These are phyloP conservation scores for Melipona beecheii DNA, from an alignment of 2,888 invertebrate genomes.

Conservation along the genomic window DNA sequence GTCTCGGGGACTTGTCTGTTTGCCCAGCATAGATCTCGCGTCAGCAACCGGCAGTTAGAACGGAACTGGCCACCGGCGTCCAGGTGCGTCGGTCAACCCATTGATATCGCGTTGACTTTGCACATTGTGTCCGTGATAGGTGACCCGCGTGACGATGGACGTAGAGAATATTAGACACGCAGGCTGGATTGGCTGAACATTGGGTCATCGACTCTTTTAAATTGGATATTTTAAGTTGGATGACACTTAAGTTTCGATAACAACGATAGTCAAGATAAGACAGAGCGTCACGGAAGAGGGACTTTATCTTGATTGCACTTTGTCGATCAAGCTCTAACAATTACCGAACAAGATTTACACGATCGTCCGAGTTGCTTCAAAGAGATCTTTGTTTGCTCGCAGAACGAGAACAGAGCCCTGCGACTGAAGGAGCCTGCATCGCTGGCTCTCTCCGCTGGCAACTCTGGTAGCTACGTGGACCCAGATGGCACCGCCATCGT, in stretches of 20 bases:
- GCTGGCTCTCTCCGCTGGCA: constrained; percentile 83
- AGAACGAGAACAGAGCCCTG: constrained; percentile 94
- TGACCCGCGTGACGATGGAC: background rate
- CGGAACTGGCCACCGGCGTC: background rate
- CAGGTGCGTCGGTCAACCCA: constrained; percentile 5
- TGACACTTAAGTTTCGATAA: too few species aligned
- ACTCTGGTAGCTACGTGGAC: constrained; percentile 79
- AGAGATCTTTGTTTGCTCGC: constrained; percentile 78
- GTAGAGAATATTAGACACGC: too few species aligned
- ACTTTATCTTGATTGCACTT: too few species aligned
- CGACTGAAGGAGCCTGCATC: constrained; percentile 87
- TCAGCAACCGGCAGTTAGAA: constrained; percentile 11
- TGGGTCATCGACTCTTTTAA: too few species aligned
- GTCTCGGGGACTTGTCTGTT: constrained; percentile 27
- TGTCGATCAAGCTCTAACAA: too few species aligned
- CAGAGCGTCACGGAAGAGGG: too few species aligned
- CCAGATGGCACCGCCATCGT: constrained; percentile 81
- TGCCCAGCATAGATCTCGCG: constrained; percentile 16
- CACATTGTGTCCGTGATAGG: background rate
- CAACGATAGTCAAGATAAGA: too few species aligned
- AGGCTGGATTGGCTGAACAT: too few species aligned
- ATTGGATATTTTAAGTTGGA: too few species aligned
- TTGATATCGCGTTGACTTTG: background rate
- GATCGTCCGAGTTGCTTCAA: background rate
- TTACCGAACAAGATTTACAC: too few species aligned